Conservation (phyloP, 2,888 invertebrate genomes). For the Nesidiocoris tenuis region DNA sequence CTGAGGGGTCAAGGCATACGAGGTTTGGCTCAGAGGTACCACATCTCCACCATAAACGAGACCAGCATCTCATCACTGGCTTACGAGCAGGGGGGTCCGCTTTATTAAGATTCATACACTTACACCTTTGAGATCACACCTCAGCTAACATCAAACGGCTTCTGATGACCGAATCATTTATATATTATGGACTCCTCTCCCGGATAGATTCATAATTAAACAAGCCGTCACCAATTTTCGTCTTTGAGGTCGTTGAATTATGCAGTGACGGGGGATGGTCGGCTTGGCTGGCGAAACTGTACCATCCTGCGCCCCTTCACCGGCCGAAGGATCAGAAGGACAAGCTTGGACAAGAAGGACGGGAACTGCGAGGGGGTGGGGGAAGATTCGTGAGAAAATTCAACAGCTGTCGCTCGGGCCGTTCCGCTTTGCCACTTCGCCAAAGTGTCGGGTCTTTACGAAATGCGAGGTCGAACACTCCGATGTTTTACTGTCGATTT, state of each 20-base stretch:
- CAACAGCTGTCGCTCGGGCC: neutral
- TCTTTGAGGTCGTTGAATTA: slow-evolving; percentile 31
- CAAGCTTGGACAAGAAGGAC: neutral
- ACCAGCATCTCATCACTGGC: too few relatives aligned
- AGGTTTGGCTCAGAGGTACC: too few relatives aligned
- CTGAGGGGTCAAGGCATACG: too few relatives aligned
- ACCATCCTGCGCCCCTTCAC: neutral
- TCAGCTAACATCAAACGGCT: slow-evolving; percentile 34
- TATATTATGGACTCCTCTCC: slow-evolving; percentile 29
- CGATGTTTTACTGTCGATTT: too few relatives aligned
- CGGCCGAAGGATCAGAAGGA: slow-evolving; percentile 4
- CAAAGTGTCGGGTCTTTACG: neutral
- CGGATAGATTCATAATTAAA: slow-evolving; percentile 40
- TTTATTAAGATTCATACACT: slow-evolving; percentile 41
- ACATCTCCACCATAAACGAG: too few relatives aligned
- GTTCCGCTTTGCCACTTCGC: neutral
- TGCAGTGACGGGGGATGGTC: slow-evolving; percentile 2
- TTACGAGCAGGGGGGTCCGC: slow-evolving; percentile 4
- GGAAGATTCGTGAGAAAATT: neutral
- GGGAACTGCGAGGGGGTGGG: neutral
- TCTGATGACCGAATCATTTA: slow-evolving; percentile 31
- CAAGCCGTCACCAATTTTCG: slow-evolving; percentile 39
- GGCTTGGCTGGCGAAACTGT: neutral
- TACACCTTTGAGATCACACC: slow-evolving; percentile 42
- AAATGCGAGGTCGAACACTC: neutral